Evolutionary conservation across 2,888 invertebrate species (phyloP), one percentile per base, ranked within the genome.

Genomic region (Polymixis lichenea): DNA sequence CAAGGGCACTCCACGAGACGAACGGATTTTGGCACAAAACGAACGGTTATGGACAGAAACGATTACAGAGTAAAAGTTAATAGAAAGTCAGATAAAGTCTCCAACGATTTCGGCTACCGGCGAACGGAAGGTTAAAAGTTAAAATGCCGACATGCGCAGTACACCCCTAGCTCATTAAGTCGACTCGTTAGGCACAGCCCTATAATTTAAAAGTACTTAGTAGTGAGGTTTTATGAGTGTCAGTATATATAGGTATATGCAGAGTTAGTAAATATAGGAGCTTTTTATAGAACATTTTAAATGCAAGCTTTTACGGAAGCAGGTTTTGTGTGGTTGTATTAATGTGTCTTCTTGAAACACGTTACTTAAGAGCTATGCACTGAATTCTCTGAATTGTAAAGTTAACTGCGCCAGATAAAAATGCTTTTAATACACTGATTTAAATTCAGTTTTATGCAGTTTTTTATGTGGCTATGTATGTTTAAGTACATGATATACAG

Each of bases 91-190:
- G 84, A 73, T 73, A 73, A 68, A 55, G 55, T 67, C 53, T 56
- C 49, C 55, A 66, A 58, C 66, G 55, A 56, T 72, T 80, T 78
- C n/a, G 62, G 72, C 61, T 58, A 77, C 70, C 28, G 66, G 83
- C 38, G 17, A n/a, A 49, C 38, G 60, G 65, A 69, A 69, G 65
- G 83, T 78, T 78, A 46, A 67, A 78, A 56, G 72, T 72, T 58
- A 78, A 80, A 83, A 72, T 64, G 79, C 9, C 61, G 80, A 80
- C 84, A 82, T 82, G 82, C 84, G 82, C 84, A 80, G 72, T 80
- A 84, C 75, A 75, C 19, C 84, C 68, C 61, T 83, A 73, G 65
- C 80, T 84, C 82, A 80, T 82, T 84, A 82, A 60, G 46, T 49
- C 56, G 68, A 66, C 84, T 82, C 82, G 80, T 82, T 82, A 84